Evolutionary conservation across 2,113 vertebrate species (phyloP), one percentile per base, ranked within the genome.

Genomic region (Aleadryas rufinucha): DNA sequence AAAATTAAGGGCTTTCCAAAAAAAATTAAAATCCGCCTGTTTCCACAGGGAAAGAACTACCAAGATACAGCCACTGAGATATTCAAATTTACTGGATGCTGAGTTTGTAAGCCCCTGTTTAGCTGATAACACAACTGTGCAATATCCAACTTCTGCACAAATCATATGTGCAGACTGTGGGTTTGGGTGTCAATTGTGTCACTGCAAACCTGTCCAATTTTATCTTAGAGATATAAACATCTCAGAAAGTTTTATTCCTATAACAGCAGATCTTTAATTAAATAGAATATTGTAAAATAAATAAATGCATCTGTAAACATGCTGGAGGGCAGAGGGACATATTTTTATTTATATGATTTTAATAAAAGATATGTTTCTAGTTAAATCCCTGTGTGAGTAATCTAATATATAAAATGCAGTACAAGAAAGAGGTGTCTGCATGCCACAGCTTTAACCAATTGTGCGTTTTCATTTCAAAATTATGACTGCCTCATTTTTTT

Each of bases 231-330:
- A 39, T 75, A 75, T 81, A 90, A 74, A 68, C 4, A 24, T 89
- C 64, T 74, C 60, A 78, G 69, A 84, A 95, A 94, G 69, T 95
- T 95, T 90, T 94, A 89, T 75, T 87, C 81, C n/a, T 91, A 37
- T 89, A 95, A 82, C 84, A 93, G 69, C 31, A 87, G 85, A 91
- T 89, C 52, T 97, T 97, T 93, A 96, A 96, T 95, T 94, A 95
- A 85, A 95, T 89, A 87, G 87, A 89, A 79, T 91, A 94, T 65
- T 87, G 53, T 92, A 92, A 95, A 93, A 94, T 95, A 96, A 96
- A 94, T 95, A 95, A 94, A 94, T 76, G 78, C 69, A 76, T 94
- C 84, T 94, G 69, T 93, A 95, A 95, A 94, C 80, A 94, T 52
- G 69, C 89, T 91, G 87, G 84, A 96, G 91, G 83, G 91, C 60